These are phyloP conservation scores for Synanthedon formicaeformis DNA, from an alignment of 2,888 invertebrate species.

Conservation along the genomic window DNA sequence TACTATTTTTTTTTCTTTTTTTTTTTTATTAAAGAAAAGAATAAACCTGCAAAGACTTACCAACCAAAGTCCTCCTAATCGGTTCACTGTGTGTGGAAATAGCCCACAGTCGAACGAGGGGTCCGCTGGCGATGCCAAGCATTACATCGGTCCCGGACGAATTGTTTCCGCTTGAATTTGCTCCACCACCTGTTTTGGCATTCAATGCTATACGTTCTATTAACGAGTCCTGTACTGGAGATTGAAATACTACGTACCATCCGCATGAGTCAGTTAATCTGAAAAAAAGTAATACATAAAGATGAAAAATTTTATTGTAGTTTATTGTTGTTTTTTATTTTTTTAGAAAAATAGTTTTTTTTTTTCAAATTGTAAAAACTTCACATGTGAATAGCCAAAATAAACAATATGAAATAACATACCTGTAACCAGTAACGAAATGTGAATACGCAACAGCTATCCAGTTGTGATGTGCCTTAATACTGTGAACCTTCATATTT, in stretches of 20 bases:
- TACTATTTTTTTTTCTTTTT: no score
- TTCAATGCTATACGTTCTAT: slow-evolving; percentile 95
- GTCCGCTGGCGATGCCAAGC: slow-evolving; percentile 60
- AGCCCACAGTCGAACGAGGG: slow-evolving; percentile 59
- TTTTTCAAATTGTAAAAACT: no score
- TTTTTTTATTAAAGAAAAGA: no score
- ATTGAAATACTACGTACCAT: slow-evolving; percentile 95
- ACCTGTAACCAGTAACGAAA: slow-evolving; percentile 95
- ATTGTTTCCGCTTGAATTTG: slow-evolving; percentile 41
- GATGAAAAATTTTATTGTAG: no score
- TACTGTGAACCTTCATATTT: slow-evolving; percentile 89
- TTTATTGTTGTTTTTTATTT: no score
- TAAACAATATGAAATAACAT: slow-evolving; percentile 12
- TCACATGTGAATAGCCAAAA: no score
- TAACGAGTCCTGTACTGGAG: slow-evolving; percentile 88
- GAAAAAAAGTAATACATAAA: slow-evolving; percentile 1
- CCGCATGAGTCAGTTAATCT: slow-evolving; percentile 95
- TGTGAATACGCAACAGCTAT: slow-evolving; percentile 96
- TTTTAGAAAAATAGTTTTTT: no score
- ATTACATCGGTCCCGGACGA: slow-evolving; percentile 57
- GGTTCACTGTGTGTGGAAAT: slow-evolving; percentile 65
- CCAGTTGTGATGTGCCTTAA: slow-evolving; percentile 98
- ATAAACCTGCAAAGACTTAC: slow-evolving; percentile 19
- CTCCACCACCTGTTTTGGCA: slow-evolving; percentile 64
- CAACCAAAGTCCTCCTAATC: slow-evolving; percentile 56